phyloP scores from a whole-genome alignment of 2,113 vertebrate genomes.

The Neolamprologus variostigma region DNA sequence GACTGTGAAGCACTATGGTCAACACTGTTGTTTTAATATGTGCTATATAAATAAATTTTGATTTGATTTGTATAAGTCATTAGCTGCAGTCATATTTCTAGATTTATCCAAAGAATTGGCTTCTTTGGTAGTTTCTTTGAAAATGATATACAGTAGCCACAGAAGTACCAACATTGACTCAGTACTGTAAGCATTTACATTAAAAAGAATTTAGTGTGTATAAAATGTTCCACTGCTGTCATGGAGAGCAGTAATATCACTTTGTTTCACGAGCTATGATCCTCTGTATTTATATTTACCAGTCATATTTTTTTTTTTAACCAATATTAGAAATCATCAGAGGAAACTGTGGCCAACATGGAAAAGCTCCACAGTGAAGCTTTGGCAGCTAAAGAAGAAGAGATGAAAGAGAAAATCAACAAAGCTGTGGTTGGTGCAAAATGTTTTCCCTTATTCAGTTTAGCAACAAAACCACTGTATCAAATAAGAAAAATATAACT shows the following conservation, averaged over 20 bases:
- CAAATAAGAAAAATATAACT: neutral
- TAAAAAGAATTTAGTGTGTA: neutral
- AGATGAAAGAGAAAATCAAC: constrained; percentile 74
- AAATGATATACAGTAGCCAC: neutral
- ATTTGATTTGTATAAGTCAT: neutral
- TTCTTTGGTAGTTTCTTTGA: neutral
- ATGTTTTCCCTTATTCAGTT: neutral
- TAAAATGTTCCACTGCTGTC: neutral
- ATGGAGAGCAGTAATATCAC: neutral
- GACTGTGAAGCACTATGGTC: no score
- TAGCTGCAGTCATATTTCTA: neutral
- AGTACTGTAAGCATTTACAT: neutral
- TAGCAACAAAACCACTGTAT: neutral
- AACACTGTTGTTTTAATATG: no score
- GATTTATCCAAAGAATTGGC: neutral
- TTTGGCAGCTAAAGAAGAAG: constrained; percentile 79
- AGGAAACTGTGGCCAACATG: constrained; percentile 76
- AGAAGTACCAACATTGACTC: neutral
- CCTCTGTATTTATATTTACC: neutral
- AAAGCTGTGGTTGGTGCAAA: constrained; percentile 73
- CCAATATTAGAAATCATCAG: constrained; percentile 80
- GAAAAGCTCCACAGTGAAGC: constrained; percentile 77
- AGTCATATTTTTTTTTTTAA: neutral
- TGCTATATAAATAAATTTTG: no score
- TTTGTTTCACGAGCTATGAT: neutral